Base-by-base conservation (phyloP, 1,140 invertebrate genomes). In the Trinorchestia longiramus region DNA sequence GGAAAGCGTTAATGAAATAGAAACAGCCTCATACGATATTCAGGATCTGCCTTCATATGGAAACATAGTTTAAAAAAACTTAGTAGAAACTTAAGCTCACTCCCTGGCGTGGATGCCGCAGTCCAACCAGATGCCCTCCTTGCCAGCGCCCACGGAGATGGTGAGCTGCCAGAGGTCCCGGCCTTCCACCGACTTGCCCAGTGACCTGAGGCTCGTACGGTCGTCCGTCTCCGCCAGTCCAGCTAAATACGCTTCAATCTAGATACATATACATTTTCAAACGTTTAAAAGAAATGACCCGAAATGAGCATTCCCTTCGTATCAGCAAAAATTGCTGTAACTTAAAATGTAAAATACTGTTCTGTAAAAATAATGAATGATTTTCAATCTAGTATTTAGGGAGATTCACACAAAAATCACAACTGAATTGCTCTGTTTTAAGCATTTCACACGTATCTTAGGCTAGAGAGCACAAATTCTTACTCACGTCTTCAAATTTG, bases 161-260 rank as follows among this genome's bases (percentile, higher is more conserved):
- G n/a, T 95, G 47, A 95, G 95, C 87, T 95, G 95, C 95, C 95
- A 95, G 53, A 95, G 95, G 87, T 95, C 95, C 3, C 95, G 43
- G 45, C 95, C 95, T 95, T 95, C 95, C 41, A 95, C 45, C 15
- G 95, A 90, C 90, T 95, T 8, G 87, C 95, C 95, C 40, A 95
- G 87, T 0, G 95, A 95, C 45, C n/a, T 43, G 11, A 95, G 95
- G 45, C 87, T 95, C 45, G 87, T 53, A 44, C 90, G 90, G 47
- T 95, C 95, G 87, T 88, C 90, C 4, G 77, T 95, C 41, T 43
- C 95, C 17, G 57, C 40, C 62, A 95, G 87, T 42, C 90, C 77
- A 43, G n/a, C 45, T 47, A 95, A 91, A 43, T 95, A 95, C 40
- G 95, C 92, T 45, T 94, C 92, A n/a, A 94, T 94, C 92, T 94